Percentiles rank a stretch among this genome's conserved stretches.
phyloP scores from a whole-genome alignment of 1,140 invertebrate species.

The Pseudoatta argentina region DNA sequence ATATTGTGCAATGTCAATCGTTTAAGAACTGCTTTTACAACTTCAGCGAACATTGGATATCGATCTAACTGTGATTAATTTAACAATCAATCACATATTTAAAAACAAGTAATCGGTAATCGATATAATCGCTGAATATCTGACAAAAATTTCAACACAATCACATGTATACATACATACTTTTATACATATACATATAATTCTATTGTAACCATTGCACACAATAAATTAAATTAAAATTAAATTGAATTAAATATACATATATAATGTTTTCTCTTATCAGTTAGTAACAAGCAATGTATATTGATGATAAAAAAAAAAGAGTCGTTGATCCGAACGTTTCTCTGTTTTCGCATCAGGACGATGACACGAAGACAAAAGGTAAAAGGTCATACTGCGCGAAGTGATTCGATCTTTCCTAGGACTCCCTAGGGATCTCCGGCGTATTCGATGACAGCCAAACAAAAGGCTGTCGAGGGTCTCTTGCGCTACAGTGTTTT shows the following conservation, averaged over 20 bases:
- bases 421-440: slow-evolving; percentile 50
- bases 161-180: not conserved
- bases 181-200: not conserved
- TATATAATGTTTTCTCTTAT: not conserved
- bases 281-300: not conserved
- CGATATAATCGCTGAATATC: not conserved
- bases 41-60: not conserved
- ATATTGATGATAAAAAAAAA: not conserved
- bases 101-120: not conserved
- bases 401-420: slow-evolving; percentile 56
- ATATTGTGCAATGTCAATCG: too few relatives aligned
- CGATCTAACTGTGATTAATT: not conserved
- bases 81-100: not conserved
- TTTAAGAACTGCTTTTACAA: too few relatives aligned
- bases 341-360: not conserved
- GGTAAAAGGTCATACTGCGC: slow-evolving; percentile 28
- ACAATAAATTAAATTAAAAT: too few relatives aligned
- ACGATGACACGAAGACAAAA: slow-evolving; percentile 58
- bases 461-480: slow-evolving; percentile 73
- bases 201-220: not conserved
- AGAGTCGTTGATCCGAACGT: slow-evolving; percentile 7
- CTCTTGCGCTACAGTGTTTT: slow-evolving; percentile 77
- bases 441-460: slow-evolving; percentile 77
- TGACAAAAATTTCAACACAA: not conserved
- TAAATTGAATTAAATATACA: not conserved